Evolutionary conservation across 2,113 vertebrate genomes (phyloP).

Genomic region (Marmota monax): DNA sequence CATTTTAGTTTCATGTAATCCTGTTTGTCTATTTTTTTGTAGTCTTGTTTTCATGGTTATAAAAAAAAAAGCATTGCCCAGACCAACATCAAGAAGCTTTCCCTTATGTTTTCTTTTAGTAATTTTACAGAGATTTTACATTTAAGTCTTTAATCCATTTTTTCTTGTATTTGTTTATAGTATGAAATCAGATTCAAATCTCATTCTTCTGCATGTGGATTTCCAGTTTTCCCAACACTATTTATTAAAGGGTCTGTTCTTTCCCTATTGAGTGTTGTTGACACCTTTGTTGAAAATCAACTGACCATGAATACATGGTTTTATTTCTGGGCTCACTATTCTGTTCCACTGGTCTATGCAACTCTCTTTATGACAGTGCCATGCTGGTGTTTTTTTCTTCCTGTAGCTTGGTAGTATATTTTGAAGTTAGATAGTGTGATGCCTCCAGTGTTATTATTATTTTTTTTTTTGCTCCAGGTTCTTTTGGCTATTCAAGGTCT

Average conservation of each 20-base stretch:
- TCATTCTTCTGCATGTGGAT: background rate
- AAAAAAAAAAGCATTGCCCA: background rate
- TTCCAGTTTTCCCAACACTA: background rate
- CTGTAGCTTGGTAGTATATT: background rate
- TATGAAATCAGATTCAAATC: background rate
- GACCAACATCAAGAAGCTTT: background rate
- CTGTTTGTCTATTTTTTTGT: background rate
- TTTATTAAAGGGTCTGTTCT: background rate
- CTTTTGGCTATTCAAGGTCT: background rate
- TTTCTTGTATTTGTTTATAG: background rate
- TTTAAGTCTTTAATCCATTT: background rate
- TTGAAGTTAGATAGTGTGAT: background rate
- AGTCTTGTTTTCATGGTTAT: background rate
- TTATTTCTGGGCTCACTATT: background rate
- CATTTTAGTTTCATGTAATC: background rate
- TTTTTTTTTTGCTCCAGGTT: background rate
- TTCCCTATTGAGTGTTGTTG: background rate
- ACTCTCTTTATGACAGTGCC: background rate
- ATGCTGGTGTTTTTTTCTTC: background rate
- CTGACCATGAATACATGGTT: background rate
- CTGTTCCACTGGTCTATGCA: background rate
- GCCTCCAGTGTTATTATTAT: background rate
- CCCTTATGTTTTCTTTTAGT: background rate
- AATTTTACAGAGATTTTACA: background rate
- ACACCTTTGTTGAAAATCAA: background rate